These are phyloP conservation scores for Ceyx margarethae DNA, from an alignment of 2,113 vertebrate genomes.

Conservation along the genomic window DNA sequence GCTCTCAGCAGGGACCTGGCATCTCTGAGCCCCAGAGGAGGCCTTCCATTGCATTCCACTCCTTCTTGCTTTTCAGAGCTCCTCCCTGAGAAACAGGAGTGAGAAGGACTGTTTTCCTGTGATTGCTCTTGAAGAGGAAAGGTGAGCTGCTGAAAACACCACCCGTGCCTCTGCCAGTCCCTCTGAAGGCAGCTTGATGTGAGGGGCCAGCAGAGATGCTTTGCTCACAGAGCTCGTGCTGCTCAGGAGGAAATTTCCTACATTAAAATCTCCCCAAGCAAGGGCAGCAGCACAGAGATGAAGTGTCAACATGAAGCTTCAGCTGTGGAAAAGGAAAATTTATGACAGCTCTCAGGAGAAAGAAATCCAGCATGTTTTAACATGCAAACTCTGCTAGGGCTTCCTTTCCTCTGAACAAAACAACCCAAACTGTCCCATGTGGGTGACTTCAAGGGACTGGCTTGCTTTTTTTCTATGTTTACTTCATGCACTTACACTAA, in stretches of 20 bases:
- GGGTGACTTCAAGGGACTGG: not conserved
- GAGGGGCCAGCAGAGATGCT: not conserved
- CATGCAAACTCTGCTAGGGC: not conserved
- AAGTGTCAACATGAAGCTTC: conserved; percentile 13
- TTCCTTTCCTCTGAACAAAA: not conserved
- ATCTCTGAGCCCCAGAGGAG: not conserved
- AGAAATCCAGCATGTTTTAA: not conserved
- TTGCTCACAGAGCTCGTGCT: not conserved
- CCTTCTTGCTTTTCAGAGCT: not conserved
- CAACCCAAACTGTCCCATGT: conserved; percentile 12
- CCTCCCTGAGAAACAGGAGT: not conserved
- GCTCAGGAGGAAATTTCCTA: not conserved
- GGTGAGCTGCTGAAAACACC: not conserved
- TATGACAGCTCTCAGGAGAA: not conserved
- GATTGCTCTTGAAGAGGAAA: not conserved
- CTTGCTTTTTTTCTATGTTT: not conserved
- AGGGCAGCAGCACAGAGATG: not conserved
- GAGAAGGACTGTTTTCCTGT: not conserved
- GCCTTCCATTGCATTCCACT: not conserved
- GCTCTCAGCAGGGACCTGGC: not conserved
- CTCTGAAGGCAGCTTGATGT: not conserved
- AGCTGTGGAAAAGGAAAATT: not conserved
- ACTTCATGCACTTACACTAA: conserved; percentile 34
- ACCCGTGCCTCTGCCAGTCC: not conserved
- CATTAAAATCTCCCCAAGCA: not conserved